Conservation (phyloP, 1,140 invertebrate genomes). For the Drosophila erecta region DNA sequence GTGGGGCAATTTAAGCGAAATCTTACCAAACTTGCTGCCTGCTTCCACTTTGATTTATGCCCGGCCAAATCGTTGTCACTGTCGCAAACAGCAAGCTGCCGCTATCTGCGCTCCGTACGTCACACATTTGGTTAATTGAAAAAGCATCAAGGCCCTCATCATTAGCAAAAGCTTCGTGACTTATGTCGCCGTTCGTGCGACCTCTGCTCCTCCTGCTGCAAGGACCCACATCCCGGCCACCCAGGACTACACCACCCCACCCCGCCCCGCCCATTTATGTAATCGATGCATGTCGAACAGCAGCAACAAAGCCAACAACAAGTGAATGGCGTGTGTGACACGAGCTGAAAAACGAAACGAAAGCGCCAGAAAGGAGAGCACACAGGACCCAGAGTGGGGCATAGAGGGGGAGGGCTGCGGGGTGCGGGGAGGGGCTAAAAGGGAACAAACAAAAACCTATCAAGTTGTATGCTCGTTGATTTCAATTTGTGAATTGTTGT, state of each 20-base stretch:
- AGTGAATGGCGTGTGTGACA: slow-evolving; percentile 58
- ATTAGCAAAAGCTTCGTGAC: slow-evolving; percentile 79
- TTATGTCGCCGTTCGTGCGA: slow-evolving; percentile 54
- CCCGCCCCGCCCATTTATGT: slow-evolving; percentile 53
- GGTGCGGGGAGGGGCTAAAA: slow-evolving; percentile 22
- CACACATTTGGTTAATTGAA: slow-evolving; percentile 79
- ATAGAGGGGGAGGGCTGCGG: background rate
- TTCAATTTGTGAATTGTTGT: slow-evolving; percentile 77
- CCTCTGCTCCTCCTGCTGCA: slow-evolving; percentile 14
- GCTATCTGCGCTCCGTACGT: slow-evolving; percentile 38
- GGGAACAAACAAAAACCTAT: slow-evolving; percentile 68
- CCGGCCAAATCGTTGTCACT: slow-evolving; percentile 30
- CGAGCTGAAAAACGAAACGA: slow-evolving; percentile 69
- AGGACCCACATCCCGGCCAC: background rate
- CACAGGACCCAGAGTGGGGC: slow-evolving; percentile 2
- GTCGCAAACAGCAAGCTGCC: slow-evolving; percentile 23
- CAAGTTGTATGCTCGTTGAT: slow-evolving; percentile 80
- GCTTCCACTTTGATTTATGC: slow-evolving; percentile 40
- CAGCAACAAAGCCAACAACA: slow-evolving; percentile 61
- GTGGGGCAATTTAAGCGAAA: background rate
- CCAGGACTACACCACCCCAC: background rate
- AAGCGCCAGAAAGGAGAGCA: slow-evolving; percentile 41
- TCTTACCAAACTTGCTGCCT: background rate
- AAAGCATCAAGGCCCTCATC: slow-evolving; percentile 78
- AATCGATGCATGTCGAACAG: slow-evolving; percentile 83